Evolutionary conservation across 2,888 invertebrate species (phyloP), one percentile per base, ranked within the genome.

Genomic region (Lapara coniferarum): DNA sequence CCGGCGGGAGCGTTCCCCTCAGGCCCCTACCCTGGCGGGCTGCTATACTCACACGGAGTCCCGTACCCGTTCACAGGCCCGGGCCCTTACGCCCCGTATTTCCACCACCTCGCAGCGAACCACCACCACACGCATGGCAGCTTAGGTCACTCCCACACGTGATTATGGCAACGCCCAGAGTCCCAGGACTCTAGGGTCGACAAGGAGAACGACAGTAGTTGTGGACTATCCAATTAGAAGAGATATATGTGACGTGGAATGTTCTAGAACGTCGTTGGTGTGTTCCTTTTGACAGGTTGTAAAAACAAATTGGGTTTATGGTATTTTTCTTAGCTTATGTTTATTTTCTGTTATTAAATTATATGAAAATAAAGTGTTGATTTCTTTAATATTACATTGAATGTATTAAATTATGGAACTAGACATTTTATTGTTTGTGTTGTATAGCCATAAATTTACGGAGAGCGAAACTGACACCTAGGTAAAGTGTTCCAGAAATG

Each of bases 41-140:
- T 96, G 0, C 85, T 96, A 0, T 96, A 96, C 85, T 95, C 95
- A 25, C 95, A 95, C 78, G 95, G 95, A 53, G 95, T 95, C 10
- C 95, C 96, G 0, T 96, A 96, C 82, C 95, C 96, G 0, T 94
- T 94, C 81, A 88, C 94, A 0, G 93, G 93, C 0, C 93, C 93
- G 0, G 93, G 93, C 0, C 95, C 95, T 8, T 95, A 95, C 79
- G 95, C 95, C 0, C 95, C 96, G 0, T 96, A 96, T 84, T 96
- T 96, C 85, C 96, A 96, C 81, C 96, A 95, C 63, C 84, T 96
- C n/a, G 95, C 95, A 12, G 95, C 95, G 4, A 95, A 96, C 76
- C 96, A 96, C 77, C 96, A 96, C 78, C 96, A 96, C 71, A 89
- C 95, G 70, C 95, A 95, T 68, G 94, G 95, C 3, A 95, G 95